phyloP scores from a whole-genome alignment of 2,797 vertebrate species.

The Falco concolor region DNA sequence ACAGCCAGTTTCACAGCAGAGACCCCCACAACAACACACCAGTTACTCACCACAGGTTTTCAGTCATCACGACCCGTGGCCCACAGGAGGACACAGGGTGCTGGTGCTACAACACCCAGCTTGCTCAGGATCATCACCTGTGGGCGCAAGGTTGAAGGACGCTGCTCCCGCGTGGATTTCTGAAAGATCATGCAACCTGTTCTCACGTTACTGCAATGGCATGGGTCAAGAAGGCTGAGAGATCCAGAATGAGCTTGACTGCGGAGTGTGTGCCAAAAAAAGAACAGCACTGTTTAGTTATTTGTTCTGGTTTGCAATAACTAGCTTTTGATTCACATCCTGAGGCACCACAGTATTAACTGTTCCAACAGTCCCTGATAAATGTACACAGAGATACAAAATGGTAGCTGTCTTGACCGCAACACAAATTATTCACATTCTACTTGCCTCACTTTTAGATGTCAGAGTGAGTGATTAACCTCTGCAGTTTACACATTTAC shows the following conservation, averaged over 20 bases:
- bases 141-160: background rate
- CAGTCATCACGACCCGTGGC: background rate
- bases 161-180: background rate
- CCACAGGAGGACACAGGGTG: background rate
- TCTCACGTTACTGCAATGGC: background rate
- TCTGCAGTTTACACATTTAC: background rate
- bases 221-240: background rate
- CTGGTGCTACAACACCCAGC: background rate
- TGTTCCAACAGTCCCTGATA: background rate
- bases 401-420: rapidly evolving
- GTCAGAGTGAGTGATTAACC: background rate
- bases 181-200: background rate
- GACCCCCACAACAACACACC: background rate
- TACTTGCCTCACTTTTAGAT: background rate
- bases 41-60: background rate
- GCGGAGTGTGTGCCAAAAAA: rapidly evolving
- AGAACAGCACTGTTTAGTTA: background rate
- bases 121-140: background rate
- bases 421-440: background rate
- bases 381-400: background rate
- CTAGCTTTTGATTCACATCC: background rate
- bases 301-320: background rate
- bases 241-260: background rate
- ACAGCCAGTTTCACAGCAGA: background rate
- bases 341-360: background rate